A percentile compares a stretch with the other conserved stretches of the same genome.
These are phyloP conservation scores for Eupeodes corollae DNA, from an alignment of 1,140 invertebrate genomes.

Conservation along the genomic window DNA sequence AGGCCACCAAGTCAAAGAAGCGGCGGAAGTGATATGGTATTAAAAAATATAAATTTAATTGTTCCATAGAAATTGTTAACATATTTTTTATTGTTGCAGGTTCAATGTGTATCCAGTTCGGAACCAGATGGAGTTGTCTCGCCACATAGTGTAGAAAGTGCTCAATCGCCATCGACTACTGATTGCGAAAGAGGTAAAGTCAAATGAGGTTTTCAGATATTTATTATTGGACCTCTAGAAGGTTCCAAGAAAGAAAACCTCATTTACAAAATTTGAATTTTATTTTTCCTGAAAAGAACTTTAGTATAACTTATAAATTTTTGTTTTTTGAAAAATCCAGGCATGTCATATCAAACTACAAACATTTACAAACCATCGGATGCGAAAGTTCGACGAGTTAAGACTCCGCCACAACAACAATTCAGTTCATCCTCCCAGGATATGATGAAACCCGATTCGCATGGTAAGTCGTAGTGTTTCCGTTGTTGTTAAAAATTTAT, in stretches of 20 bases:
- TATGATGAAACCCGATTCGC: conserved; percentile 15
- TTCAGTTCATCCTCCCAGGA: conserved; percentile 4
- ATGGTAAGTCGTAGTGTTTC: conserved; percentile 15
- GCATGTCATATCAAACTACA: conserved; percentile 2
- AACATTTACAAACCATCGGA: conserved; percentile 30
- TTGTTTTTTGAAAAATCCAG: background rate
- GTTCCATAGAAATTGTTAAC: background rate
- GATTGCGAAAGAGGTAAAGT: conserved; percentile 27
- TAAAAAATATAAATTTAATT: background rate
- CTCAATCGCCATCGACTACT: conserved; percentile 31
- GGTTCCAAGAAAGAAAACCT: no score
- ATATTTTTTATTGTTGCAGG: conserved; percentile 42
- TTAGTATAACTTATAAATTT: background rate
- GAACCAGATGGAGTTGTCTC: conserved; percentile 54
- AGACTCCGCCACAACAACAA: conserved; percentile 24
- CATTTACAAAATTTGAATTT: no score
- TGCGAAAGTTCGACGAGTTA: conserved; percentile 30
- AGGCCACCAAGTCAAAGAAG: conserved; percentile 31
- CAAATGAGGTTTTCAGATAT: no score
- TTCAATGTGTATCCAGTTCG: conserved; percentile 74
- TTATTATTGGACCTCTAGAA: no score
- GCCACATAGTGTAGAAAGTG: conserved; percentile 26
- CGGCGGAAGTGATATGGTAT: conserved; percentile 36
- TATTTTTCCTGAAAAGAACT: no score
- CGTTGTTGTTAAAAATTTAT: no score